phyloP scores from a whole-genome alignment of 1,140 invertebrate genomes.

The Drosophila guanche region DNA sequence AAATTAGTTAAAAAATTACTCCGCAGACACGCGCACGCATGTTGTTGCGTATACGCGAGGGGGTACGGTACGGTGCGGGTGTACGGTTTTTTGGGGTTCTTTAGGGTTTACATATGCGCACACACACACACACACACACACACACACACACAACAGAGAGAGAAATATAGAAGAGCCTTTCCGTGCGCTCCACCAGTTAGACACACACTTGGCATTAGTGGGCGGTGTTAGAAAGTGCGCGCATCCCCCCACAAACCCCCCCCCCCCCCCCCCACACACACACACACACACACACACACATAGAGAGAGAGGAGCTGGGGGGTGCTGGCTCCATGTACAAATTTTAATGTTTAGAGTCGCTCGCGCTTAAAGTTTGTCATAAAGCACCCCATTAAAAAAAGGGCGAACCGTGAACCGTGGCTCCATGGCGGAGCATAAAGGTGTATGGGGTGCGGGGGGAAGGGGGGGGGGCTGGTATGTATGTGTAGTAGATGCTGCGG shows the following conservation, averaged over 20 bases:
- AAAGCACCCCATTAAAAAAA: constrained; percentile 82
- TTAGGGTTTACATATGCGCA: constrained; percentile 52
- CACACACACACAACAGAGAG: constrained; percentile 18
- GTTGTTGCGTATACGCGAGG: constrained; percentile 9
- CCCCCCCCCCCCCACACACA: constrained; percentile 8
- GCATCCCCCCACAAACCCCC: constrained; percentile 6
- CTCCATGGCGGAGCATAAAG: constrained; percentile 22
- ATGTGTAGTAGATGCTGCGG: no score
- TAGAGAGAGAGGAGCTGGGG: no score
- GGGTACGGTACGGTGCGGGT: constrained; percentile 4
- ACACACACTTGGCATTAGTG: constrained; percentile 74
- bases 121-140: constrained; percentile 29
- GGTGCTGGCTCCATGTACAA: constrained; percentile 50
- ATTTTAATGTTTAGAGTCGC: constrained; percentile 70
- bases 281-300: constrained; percentile 26
- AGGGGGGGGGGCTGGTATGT: no score
- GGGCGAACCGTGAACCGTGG: constrained; percentile 24
- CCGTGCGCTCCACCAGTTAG: constrained; percentile 43
- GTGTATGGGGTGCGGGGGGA: not conserved
- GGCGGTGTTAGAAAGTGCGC: constrained; percentile 82
- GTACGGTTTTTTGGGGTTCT: constrained; percentile 2
- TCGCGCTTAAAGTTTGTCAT: constrained; percentile 79
- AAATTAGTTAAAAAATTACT: constrained; percentile 84
- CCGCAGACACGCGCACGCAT: constrained; percentile 71
- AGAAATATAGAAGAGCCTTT: constrained; percentile 2